Base-by-base conservation (phyloP, 1,140 invertebrate genomes). In the Condylostylus longicornis region DNA sequence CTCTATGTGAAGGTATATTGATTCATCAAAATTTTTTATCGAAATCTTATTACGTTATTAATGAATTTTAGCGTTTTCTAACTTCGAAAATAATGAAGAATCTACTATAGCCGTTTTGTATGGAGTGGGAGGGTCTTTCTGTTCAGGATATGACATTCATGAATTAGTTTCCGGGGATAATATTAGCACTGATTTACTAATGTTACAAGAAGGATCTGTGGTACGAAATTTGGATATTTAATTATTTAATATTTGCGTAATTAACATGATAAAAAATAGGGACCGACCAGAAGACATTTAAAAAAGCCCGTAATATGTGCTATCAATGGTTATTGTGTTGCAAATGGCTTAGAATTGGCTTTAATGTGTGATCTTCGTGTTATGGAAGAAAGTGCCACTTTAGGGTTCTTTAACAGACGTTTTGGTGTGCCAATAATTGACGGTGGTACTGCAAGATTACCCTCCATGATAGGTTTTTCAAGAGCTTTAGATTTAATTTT, bases 111-210 rank as follows among this genome's bases (percentile, higher is more conserved):
- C 77, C 13, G 73, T 95, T 9, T 64, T 95, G 4, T 75, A 90
- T 65, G 90, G 90, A 18, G 71, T 77, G 54, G 85, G 87, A 29
- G 88, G 88, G 5, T 83, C 78, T 45, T 94, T 95, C 61, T 93
- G 85, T 63, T 75, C 87, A 22, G 90, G 90, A 5, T 86, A 78
- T 58, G 88, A 94, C 63, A 73, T 82, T 32, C 64, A 77, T 39
- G 76, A 82, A 51, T 62, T 83, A 40, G 49, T 45, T 40, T 48
- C 44, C 4, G 50, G 49, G 34, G 45, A 54, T 12, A 51, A 47
- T 6, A 48, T 54, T n/a, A 56, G 51, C 19, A 50, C 56, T 7
- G 56, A 57, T 28, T 53, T 57, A 21, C 43, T 60, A 18, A 56
- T 53, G 50, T 49, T 44, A 1, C 46, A 49, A 2, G 57, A 60